Evolutionary conservation across 2,113 vertebrate species (phyloP).

Genomic region (Chrysochloris asiatica): DNA sequence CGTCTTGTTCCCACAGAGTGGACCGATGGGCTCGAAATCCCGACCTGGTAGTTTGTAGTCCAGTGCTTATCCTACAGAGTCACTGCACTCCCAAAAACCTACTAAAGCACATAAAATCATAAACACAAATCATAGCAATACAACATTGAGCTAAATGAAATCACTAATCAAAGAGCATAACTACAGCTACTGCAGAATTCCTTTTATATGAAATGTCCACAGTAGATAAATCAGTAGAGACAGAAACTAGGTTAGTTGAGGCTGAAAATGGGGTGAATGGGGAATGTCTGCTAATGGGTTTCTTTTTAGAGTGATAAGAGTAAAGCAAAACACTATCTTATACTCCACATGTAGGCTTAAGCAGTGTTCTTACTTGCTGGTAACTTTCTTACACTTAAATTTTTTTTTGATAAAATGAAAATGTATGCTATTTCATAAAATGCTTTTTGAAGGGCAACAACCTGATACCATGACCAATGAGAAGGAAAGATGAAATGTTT

Average conservation of each 20-base stretch:
- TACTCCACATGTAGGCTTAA: neutral
- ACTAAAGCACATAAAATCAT: neutral
- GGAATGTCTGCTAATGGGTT: neutral
- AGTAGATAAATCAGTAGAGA: neutral
- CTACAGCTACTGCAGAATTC: no score
- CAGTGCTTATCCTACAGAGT: no score
- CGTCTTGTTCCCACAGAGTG: no score
- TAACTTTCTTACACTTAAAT: neutral
- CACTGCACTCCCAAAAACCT: no score
- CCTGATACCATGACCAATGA: neutral
- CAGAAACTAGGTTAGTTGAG: neutral
- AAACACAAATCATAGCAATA: neutral
- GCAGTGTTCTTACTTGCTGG: neutral
- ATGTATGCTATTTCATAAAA: neutral
- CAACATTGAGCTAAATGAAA: no score
- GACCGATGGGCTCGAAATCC: no score
- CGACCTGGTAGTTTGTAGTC: no score
- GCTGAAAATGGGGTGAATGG: neutral
- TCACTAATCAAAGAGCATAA: neutral
- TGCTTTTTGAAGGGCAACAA: neutral
- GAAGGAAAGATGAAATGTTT: neutral
- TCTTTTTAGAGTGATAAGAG: neutral
- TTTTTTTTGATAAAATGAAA: slow-evolving; percentile 32
- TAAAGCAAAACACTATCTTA: neutral
- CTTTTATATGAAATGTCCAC: neutral